A percentile compares a stretch with the other conserved stretches of the same genome.
Evolutionary conservation across 2,797 vertebrate species (phyloP).

Genomic region (Pantherophis vulpinus): DNA sequence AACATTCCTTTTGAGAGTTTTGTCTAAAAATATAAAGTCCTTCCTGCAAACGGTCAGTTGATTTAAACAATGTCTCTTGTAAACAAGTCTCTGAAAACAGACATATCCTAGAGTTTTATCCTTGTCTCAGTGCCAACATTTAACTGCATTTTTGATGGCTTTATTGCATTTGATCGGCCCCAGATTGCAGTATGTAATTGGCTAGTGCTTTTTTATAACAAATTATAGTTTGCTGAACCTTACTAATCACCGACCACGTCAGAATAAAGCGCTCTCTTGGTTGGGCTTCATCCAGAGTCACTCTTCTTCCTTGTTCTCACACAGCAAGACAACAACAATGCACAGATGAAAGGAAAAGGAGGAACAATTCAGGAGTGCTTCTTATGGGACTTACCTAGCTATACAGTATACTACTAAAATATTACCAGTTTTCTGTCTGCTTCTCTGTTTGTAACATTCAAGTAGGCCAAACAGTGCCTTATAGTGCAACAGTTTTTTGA

Average conservation of each 20-base stretch:
- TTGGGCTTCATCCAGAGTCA: background rate
- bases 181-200: background rate
- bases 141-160: background rate
- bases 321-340: constrained; percentile 24
- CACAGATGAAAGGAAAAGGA: constrained; percentile 8
- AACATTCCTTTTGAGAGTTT: background rate
- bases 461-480: background rate
- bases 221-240: background rate
- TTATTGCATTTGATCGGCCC: background rate
- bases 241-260: background rate
- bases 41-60: background rate
- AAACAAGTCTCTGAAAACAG: background rate
- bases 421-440: background rate
- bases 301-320: background rate
- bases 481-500: background rate
- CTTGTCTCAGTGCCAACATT: background rate
- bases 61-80: background rate
- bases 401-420: background rate
- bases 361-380: background rate
- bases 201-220: background rate
- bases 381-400: background rate
- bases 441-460: background rate
- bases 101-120: background rate
- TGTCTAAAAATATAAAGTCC: background rate
- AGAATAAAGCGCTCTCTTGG: no score